These are phyloP conservation scores for Suncus etruscus DNA, from an alignment of 2,113 vertebrate genomes.

Conservation along the genomic window DNA sequence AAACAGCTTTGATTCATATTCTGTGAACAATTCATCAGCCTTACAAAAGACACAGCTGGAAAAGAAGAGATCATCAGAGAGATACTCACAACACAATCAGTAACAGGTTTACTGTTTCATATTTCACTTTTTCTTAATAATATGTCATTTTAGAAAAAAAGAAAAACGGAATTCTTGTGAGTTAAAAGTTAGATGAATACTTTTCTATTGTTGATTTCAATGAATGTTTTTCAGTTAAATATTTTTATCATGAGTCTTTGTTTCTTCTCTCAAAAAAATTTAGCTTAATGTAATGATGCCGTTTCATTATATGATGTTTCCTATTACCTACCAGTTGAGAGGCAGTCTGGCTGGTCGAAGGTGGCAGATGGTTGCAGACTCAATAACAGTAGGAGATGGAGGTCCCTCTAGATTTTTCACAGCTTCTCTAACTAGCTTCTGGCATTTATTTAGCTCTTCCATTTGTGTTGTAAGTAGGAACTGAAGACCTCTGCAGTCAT, in stretches of 20 bases:
- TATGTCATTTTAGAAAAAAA: slow-evolving; percentile 35
- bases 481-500: slow-evolving; percentile 94
- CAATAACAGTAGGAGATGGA: slow-evolving; percentile 94
- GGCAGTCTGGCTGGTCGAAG: slow-evolving; percentile 94
- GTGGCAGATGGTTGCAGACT: slow-evolving; percentile 96
- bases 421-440: slow-evolving; percentile 94
- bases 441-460: slow-evolving; percentile 94
- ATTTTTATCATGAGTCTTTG: neutral
- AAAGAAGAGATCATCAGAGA: slow-evolving; percentile 80
- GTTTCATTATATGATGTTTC: neutral
- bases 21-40: slow-evolving; percentile 97
- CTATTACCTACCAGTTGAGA: slow-evolving; percentile 94
- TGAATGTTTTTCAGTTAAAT: too few relatives aligned
- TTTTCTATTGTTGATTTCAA: too few relatives aligned
- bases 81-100: slow-evolving; percentile 61
- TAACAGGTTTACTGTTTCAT: slow-evolving; percentile 5
- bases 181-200: too few relatives aligned
- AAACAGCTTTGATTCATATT: slow-evolving; percentile 98
- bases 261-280: neutral
- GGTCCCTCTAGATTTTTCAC: slow-evolving; percentile 96
- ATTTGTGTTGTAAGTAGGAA: slow-evolving; percentile 95
- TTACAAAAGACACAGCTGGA: slow-evolving; percentile 98
- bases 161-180: neutral
- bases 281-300: neutral
- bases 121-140: slow-evolving; percentile 52